Conservation (phyloP, 2,888 invertebrate genomes). For the Galeruca laticollis region DNA sequence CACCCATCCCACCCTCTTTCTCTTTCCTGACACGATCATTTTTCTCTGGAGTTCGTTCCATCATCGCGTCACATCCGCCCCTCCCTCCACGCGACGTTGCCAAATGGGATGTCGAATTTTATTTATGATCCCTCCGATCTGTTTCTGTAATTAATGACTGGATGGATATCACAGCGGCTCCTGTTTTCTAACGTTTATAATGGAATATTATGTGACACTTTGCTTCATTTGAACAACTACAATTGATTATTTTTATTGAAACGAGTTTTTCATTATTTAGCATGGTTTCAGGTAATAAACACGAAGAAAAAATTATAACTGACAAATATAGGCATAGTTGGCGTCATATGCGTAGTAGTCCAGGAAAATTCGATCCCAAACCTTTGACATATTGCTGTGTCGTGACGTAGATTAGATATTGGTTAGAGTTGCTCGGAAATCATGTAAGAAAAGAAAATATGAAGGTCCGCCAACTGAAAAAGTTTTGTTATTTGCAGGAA, state of each 20-base stretch:
- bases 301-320: too few species aligned
- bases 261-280: neutral
- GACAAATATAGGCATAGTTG: too few species aligned
- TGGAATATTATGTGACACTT: conserved; percentile 45
- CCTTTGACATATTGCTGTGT: too few species aligned
- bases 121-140: conserved; percentile 67
- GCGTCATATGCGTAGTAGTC: too few species aligned
- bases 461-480: too few species aligned
- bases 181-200: conserved; percentile 46
- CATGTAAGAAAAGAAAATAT: too few species aligned
- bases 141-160: conserved; percentile 68
- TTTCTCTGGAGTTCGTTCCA: conserved; percentile 80
- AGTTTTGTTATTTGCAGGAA: too few species aligned
- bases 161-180: conserved; percentile 64
- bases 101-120: conserved; percentile 69
- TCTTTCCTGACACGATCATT: conserved; percentile 74
- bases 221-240: neutral
- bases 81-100: conserved; percentile 71
- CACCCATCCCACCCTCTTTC: conserved; percentile 57
- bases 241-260: neutral
- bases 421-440: too few species aligned
- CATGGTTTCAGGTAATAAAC: too few species aligned
- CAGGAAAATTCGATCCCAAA: too few species aligned
- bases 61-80: conserved; percentile 79
- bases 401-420: too few species aligned